Conservation (phyloP, 2,888 invertebrate species). For the Linnaemya tessellans region DNA sequence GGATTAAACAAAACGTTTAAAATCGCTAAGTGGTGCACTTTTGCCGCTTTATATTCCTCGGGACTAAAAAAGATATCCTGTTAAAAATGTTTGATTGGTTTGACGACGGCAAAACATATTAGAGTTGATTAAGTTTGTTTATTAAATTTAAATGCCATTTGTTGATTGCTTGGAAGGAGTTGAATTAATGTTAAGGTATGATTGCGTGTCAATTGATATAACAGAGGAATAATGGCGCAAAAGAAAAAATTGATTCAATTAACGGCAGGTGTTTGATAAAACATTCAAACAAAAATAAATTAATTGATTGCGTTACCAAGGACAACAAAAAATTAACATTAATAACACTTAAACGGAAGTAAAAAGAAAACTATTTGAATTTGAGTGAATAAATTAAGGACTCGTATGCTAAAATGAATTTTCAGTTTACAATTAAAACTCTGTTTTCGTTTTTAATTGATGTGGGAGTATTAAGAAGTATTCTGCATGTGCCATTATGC, state of each 20-base stretch:
- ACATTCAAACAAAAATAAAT: slow-evolving; percentile 39
- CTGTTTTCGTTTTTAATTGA: too few relatives aligned
- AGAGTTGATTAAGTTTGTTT: slow-evolving; percentile 56
- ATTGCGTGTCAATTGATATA: slow-evolving; percentile 57
- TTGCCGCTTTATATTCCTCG: not conserved
- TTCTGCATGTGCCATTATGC: too few relatives aligned
- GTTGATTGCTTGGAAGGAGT: slow-evolving; percentile 45
- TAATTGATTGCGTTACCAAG: slow-evolving; percentile 47
- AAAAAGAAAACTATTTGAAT: not conserved
- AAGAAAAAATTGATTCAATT: slow-evolving; percentile 65
- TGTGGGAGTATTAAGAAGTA: too few relatives aligned
- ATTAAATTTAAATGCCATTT: slow-evolving; percentile 61
- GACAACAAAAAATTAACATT: slow-evolving; percentile 37
- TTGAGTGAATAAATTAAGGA: not conserved
- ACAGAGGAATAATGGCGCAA: slow-evolving; percentile 31
- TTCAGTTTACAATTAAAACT: not conserved
- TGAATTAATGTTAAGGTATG: slow-evolving; percentile 24
- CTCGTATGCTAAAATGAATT: not conserved
- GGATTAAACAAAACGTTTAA: not conserved
- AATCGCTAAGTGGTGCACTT: not conserved
- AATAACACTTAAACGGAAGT: slow-evolving; percentile 12
- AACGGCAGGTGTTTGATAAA: slow-evolving; percentile 61
- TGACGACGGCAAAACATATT: slow-evolving; percentile 24
- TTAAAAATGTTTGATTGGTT: not conserved
- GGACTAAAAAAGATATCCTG: too few relatives aligned